A percentile compares a stretch with the other conserved stretches of the same genome.
Evolutionary conservation across 2,797 vertebrate genomes (phyloP).

Genomic region (Rhinella marina): DNA sequence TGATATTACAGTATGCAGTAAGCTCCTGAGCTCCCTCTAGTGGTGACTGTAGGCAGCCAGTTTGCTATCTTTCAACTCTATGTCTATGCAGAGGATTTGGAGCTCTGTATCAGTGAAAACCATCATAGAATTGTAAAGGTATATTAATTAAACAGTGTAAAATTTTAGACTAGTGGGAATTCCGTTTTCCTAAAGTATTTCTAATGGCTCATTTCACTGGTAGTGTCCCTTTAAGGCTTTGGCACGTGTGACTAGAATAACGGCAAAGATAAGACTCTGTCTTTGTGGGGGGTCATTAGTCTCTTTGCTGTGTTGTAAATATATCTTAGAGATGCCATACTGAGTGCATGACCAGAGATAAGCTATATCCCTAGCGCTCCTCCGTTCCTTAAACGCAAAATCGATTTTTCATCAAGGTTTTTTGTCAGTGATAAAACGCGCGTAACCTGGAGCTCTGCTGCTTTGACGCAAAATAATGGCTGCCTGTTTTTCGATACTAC

Average conservation of each 20-base stretch:
- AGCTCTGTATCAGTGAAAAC: too few species aligned
- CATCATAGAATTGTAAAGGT: too few species aligned
- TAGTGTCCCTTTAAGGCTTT: slow-evolving; percentile 22
- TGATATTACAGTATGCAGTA: too few species aligned
- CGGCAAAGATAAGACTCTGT: background rate
- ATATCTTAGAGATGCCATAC: background rate
- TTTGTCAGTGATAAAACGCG: background rate
- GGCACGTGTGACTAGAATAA: slow-evolving; percentile 5
- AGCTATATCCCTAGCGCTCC: background rate
- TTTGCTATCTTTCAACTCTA: too few species aligned
- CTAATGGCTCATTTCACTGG: slow-evolving; percentile 2
- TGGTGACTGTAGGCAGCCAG: too few species aligned
- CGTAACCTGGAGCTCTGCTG: background rate
- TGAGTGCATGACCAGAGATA: background rate
- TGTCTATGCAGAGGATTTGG: too few species aligned
- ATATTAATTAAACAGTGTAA: too few species aligned
- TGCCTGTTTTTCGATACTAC: background rate
- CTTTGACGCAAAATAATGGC: background rate
- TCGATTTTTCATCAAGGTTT: background rate
- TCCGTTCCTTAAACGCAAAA: background rate
- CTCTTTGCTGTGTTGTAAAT: slow-evolving; percentile 25
- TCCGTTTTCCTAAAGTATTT: too few species aligned
- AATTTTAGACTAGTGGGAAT: too few species aligned
- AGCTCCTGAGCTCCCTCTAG: too few species aligned
- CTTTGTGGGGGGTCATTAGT: background rate